Evolutionary conservation across 2,888 invertebrate species (phyloP).

Genomic region (Pseudanteris insignis): DNA sequence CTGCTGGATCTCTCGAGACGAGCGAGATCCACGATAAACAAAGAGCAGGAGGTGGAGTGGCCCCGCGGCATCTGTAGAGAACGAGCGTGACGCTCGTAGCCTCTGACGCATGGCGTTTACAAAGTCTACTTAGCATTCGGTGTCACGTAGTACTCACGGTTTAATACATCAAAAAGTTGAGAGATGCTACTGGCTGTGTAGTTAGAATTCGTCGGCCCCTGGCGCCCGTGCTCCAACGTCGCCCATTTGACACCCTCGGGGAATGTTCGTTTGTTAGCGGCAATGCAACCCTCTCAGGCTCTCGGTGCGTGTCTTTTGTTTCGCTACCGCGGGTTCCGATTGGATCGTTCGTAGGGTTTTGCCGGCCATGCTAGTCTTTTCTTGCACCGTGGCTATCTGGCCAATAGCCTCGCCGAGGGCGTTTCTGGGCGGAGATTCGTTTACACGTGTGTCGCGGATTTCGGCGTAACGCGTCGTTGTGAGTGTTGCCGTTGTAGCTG

Average conservation of each 20-base stretch:
- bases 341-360: slow-evolving; percentile 60
- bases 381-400: slow-evolving; percentile 60
- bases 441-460: slow-evolving; percentile 47
- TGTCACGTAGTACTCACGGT: slow-evolving; percentile 65
- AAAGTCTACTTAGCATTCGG: slow-evolving; percentile 65
- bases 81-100: slow-evolving; percentile 40
- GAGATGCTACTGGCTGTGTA: slow-evolving; percentile 20
- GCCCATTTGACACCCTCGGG: slow-evolving; percentile 45
- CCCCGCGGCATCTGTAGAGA: slow-evolving; percentile 9
- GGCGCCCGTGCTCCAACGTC: slow-evolving; percentile 27
- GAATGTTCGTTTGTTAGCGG: slow-evolving; percentile 57
- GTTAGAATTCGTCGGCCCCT: slow-evolving; percentile 21
- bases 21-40: slow-evolving; percentile 30
- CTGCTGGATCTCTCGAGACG: slow-evolving; percentile 18
- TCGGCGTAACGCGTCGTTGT: slow-evolving; percentile 19
- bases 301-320: slow-evolving; percentile 49
- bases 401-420: slow-evolving; percentile 65
- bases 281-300: slow-evolving; percentile 52
- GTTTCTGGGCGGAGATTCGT: slow-evolving; percentile 60
- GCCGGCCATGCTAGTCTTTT: slow-evolving; percentile 64
- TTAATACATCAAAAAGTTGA: slow-evolving; percentile 66
- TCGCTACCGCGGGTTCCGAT: slow-evolving; percentile 53
- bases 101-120: slow-evolving; percentile 56
- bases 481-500: no score
- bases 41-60: slow-evolving; percentile 10